These are phyloP conservation scores for Aphrocallistes beatrix DNA, from an alignment of 37 sponge, comb jelly and placozoan genomes.

Conservation along the genomic window DNA sequence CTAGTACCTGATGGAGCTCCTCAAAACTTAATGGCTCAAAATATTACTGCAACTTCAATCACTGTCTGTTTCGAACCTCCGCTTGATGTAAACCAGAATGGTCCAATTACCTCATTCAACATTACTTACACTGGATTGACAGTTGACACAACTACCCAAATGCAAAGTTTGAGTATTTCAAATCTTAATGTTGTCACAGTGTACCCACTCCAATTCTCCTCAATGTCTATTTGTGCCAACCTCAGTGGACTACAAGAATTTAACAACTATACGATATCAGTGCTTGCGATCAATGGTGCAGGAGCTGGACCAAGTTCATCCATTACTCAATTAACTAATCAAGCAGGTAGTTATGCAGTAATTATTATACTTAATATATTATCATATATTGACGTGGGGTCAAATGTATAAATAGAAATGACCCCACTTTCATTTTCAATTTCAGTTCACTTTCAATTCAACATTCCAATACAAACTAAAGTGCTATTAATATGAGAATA, in stretches of 20 bases:
- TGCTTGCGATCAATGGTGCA: background rate
- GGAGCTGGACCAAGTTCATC: background rate
- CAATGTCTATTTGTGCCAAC: background rate
- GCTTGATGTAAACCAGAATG: background rate
- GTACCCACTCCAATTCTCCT: background rate
- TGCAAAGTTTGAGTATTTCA: background rate
- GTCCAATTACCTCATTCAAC: background rate
- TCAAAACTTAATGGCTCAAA: background rate
- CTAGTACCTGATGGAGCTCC: no score
- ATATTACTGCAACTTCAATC: background rate
- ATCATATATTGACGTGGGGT: no score
- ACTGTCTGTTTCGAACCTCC: background rate
- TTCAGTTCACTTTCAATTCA: no score
- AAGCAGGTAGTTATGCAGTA: no score
- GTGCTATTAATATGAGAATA: no score
- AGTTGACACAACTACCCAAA: background rate
- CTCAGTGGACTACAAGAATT: constrained; percentile 4
- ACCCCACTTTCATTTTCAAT: no score
- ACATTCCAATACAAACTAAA: no score
- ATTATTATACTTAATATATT: no score
- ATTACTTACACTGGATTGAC: background rate
- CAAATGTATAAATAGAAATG: no score
- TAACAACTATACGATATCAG: background rate
- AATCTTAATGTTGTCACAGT: no score
- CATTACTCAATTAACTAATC: background rate